Conservation (phyloP, 1,140 invertebrate genomes). For the Panagrolaimus sp. region DNA sequence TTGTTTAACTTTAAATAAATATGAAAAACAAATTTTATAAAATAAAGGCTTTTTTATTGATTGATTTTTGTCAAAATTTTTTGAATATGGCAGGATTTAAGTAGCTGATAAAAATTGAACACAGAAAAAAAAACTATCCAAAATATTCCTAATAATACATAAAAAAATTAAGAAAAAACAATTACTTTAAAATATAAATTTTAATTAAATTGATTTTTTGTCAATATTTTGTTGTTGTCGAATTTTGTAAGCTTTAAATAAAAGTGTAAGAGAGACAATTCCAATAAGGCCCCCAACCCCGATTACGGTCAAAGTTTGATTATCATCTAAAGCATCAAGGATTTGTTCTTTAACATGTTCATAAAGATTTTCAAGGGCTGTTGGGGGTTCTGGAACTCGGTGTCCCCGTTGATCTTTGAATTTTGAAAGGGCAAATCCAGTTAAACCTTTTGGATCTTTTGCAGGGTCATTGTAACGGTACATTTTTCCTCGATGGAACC, state of each 20-base stretch:
- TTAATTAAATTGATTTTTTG: constrained; percentile 1
- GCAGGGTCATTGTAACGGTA: constrained; percentile 58
- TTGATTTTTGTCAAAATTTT: too few species aligned
- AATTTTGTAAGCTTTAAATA: constrained; percentile 55
- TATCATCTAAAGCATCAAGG: constrained; percentile 53
- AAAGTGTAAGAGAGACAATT: constrained; percentile 52
- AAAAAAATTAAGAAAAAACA: too few species aligned
- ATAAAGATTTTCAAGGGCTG: constrained; percentile 56
- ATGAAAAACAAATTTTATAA: too few species aligned
- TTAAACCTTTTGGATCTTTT: constrained; percentile 51
- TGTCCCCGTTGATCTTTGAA: constrained; percentile 54
- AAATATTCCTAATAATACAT: too few species aligned
- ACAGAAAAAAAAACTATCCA: too few species aligned
- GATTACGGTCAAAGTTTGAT: constrained; percentile 50
- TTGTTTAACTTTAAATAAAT: too few species aligned
- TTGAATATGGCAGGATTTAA: too few species aligned
- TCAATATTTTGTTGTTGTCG: constrained; percentile 17
- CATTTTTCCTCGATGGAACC: constrained; percentile 59
- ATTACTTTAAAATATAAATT: too few species aligned
- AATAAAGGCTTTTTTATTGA: too few species aligned
- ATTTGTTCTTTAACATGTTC: constrained; percentile 52
- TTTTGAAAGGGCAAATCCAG: constrained; percentile 55
- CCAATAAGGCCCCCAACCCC: constrained; percentile 56
- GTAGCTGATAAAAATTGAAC: too few species aligned
- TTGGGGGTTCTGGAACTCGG: constrained; percentile 58